phyloP scores from a whole-genome alignment of 1,140 invertebrate species.

The Lordiphosa mommai region DNA sequence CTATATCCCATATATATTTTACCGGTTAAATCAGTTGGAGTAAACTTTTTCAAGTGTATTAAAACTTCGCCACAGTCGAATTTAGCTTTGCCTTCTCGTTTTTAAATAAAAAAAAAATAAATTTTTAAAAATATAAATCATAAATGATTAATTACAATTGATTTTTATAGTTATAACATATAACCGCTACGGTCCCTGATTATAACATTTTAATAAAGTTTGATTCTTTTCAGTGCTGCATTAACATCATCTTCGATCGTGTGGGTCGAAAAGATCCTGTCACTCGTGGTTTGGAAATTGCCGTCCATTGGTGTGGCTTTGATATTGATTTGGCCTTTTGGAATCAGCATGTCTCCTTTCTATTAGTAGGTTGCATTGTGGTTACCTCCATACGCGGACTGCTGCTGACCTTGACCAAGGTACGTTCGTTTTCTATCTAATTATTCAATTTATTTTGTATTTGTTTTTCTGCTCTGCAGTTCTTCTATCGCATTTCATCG shows the following conservation, averaged over 20 bases:
- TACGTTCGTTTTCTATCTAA: slow-evolving; percentile 70
- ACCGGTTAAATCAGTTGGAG: no score
- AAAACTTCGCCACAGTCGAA: no score
- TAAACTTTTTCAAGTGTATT: no score
- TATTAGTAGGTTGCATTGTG: slow-evolving; percentile 98
- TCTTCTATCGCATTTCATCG: slow-evolving; percentile 99
- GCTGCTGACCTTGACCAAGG: slow-evolving; percentile 98
- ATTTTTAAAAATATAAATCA: no score
- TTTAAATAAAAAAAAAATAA: no score
- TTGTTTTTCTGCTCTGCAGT: no score
- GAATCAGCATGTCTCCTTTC: slow-evolving; percentile 99
- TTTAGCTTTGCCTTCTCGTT: no score
- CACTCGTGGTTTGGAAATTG: slow-evolving; percentile 97
- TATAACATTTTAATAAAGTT: no score
- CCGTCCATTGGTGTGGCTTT: slow-evolving; percentile 97
- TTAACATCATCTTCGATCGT: slow-evolving; percentile 99
- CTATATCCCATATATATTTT: no score
- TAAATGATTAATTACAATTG: no score
- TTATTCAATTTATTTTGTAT: slow-evolving; percentile 46
- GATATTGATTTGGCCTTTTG: slow-evolving; percentile 98
- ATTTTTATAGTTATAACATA: no score
- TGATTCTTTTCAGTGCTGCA: slow-evolving; percentile 85
- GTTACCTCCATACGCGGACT: slow-evolving; percentile 98
- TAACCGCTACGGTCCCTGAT: no score
- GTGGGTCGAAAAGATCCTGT: slow-evolving; percentile 99